A percentile compares a stretch with the other conserved stretches of the same genome.
Conservation (phyloP, 2,888 invertebrate species). For the Scotopteryx bipunctaria region DNA sequence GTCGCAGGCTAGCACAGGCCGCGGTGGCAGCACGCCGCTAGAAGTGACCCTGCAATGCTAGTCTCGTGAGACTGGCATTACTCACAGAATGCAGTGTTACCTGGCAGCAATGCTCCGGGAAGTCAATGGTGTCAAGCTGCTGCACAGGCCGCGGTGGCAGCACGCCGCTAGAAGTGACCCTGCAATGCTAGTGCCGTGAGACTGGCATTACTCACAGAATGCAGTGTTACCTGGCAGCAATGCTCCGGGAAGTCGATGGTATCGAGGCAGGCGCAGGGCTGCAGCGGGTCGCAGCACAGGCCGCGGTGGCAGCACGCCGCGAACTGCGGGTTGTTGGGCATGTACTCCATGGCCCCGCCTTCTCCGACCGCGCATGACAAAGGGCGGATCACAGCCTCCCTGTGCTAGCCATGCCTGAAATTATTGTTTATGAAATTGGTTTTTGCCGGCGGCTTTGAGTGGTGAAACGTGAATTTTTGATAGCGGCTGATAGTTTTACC, state of each 20-base stretch:
- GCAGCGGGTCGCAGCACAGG: conserved; percentile 73
- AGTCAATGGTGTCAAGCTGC: too few relatives aligned
- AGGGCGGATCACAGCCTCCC: conserved; percentile 54
- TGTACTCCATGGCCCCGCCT: conserved; percentile 83
- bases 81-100: background rate
- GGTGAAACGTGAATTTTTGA: too few relatives aligned
- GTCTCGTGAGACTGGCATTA: too few relatives aligned
- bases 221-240: conserved; percentile 66
- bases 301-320: conserved; percentile 69
- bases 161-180: too few relatives aligned
- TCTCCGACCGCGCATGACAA: conserved; percentile 62
- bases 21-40: too few relatives aligned
- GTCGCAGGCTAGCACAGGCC: too few relatives aligned
- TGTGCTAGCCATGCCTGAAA: conserved; percentile 61
- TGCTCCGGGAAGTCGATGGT: conserved; percentile 65
- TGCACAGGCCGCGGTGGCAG: too few relatives aligned
- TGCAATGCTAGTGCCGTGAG: too few relatives aligned
- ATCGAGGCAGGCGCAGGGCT: conserved; percentile 72
- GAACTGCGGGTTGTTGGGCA: conserved; percentile 87
- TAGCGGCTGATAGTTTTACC: too few relatives aligned
- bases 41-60: too few relatives aligned
- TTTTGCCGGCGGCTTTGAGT: background rate
- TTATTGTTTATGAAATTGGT: background rate
- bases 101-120: conserved; percentile 2
- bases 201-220: too few relatives aligned